Base-by-base conservation (phyloP, 2,797 vertebrate genomes). In the Poliocrania exsul region DNA sequence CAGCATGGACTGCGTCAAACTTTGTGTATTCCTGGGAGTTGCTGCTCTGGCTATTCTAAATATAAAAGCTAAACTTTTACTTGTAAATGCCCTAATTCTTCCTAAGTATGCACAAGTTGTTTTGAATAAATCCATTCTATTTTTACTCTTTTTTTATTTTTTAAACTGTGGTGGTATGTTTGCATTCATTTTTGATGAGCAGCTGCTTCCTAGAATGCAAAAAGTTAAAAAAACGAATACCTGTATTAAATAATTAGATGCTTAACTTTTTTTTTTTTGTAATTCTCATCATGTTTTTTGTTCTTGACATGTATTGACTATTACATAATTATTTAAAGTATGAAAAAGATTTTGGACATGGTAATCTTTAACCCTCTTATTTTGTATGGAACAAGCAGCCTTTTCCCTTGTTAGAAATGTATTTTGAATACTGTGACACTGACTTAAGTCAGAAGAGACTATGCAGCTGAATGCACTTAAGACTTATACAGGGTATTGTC, bases 381-480 rank as follows among this genome's bases (percentile, higher is more conserved):
- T 88, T 81, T 72, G 11, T 5, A 26, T 42, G 51, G 16, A 94
- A 60, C 0, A 3, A 90, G 18, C 20, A 71, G 29, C 51, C 9
- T 2, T 0, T 79, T 90, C 29, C 12, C 14, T 69, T 92, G 69
- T 31, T 92, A 40, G 35, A 56, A 38, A 64, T 0, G 0, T 58
- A n/a, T 65, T 94, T 86, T 70, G 77, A 53, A n/a, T 33, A 49
- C 28, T 84, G 40, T 80, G 49, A 81, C 33, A 44, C 26, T 71
- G 53, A 42, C 21, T 88, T 81, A 33, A 80, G 13, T 78, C 23
- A 66, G 53, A 12, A 67, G 37, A 1, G 1, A 82, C 53, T 44
- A 21, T 1, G 11, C 60, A 71, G 81, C 81, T 92, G 88, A 70
- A 33, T 49, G 40, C 38, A 54, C 61, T 95, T 66, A 79, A 21